Evolutionary conservation across 1,140 invertebrate genomes (phyloP), one percentile per base, ranked within the genome.

Genomic region (Panagrolaimus sp.): DNA sequence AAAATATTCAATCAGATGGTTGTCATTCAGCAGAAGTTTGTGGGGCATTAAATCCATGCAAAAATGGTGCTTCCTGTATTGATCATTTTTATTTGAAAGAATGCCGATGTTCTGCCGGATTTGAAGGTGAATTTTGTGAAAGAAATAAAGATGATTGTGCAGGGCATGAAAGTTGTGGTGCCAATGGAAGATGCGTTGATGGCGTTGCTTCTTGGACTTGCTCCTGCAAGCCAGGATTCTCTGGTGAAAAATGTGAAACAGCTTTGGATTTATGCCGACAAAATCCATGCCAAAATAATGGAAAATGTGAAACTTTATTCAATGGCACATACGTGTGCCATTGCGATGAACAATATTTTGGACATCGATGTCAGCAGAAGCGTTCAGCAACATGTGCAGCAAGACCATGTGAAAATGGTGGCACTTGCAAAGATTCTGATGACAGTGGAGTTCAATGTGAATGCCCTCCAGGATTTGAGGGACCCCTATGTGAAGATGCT

Each of bases 171-270:
- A 69, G 42, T 45, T 74, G 72, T 48, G 46, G 77, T 47, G 20
- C 5, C 20, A 66, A 80, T 68, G 79, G 79, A 42, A n/a, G 47
- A 7, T 80, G 78, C 65, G 69, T 82, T 20, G 84, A 84, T 72
- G 73, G 74, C 1, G 38, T 51, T 67, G 61, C 20, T 9, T 43
- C 23, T 0, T 61, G 65, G 14, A 38, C 5, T 3, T 72, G 70
- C 38, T 38, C 20, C 9, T 68, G 61, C 68, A 42, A 42, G 1
- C 20, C 43, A 20, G 20, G 48, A 8, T 72, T 20, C 31, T 46
- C 43, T n/a, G 70, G 69, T 9, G 27, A 27, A 20, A 31, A 57
- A 20, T 75, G 63, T 69, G 57, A 44, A 23, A 67, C 27, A n/a
- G 68, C 74, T 20, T 42, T 62, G 31, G 43, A 53, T 45, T 44